Percentiles rank a stretch among this genome's conserved stretches.
These are phyloP conservation scores for Bombycilla garrulus DNA, from an alignment of 2,113 vertebrate species.

Conservation along the genomic window DNA sequence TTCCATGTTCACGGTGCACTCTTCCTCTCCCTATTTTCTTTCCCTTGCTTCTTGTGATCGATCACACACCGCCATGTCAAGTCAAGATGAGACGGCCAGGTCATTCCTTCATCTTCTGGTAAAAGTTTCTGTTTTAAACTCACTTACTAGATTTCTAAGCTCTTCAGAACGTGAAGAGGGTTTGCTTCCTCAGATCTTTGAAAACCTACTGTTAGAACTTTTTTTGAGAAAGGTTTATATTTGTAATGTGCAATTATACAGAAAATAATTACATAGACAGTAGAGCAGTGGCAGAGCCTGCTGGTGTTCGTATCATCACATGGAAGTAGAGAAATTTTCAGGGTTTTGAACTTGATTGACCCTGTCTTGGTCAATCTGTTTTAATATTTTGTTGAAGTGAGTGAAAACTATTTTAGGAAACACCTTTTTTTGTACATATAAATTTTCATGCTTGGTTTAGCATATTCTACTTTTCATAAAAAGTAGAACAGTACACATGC, in stretches of 20 bases:
- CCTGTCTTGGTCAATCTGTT: not conserved
- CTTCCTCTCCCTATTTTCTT: not conserved
- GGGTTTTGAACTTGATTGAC: not conserved
- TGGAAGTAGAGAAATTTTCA: not conserved
- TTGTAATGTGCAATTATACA: not conserved
- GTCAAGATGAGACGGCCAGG: not conserved
- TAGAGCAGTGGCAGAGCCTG: not conserved
- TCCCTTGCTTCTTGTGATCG: not conserved
- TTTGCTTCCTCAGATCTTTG: not conserved
- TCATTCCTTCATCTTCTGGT: not conserved
- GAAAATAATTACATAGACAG: not conserved
- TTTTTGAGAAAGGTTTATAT: not conserved
- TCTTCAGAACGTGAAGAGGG: not conserved
- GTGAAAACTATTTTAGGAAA: not conserved
- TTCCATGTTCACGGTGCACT: not conserved
- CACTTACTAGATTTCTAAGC: not conserved
- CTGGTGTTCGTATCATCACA: not conserved
- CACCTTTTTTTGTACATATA: not conserved
- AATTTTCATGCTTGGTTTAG: not conserved
- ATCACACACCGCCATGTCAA: accelerated
- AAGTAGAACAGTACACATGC: not conserved
- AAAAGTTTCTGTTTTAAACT: not conserved
- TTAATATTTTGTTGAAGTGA: not conserved
- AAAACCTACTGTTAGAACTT: not conserved
- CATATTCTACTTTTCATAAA: not conserved